Evolutionary conservation across 2,113 vertebrate species (phyloP).

Genomic region (Microcebus ravelobensis): DNA sequence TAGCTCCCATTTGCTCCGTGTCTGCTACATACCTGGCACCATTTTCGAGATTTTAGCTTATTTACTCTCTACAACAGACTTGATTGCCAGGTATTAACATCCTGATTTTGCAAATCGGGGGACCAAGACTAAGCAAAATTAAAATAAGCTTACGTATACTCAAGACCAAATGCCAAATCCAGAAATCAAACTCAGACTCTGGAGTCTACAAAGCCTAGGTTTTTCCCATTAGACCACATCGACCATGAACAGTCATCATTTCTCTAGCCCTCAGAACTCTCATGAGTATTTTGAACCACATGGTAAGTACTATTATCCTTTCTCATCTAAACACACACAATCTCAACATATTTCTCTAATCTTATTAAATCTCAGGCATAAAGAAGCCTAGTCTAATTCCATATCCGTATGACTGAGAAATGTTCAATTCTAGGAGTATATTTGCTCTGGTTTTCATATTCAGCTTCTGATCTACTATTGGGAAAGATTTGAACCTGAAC

Average conservation of each 20-base stretch:
- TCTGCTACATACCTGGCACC: background rate
- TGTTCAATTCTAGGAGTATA: background rate
- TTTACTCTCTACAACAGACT: background rate
- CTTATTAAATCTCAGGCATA: background rate
- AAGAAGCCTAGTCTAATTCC: background rate
- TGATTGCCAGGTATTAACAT: background rate
- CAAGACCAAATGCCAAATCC: conserved; percentile 14
- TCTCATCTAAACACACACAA: background rate
- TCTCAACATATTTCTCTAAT: background rate
- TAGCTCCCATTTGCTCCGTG: background rate
- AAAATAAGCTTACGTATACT: background rate
- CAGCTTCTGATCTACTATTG: background rate
- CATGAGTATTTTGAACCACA: background rate
- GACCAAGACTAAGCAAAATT: conserved; percentile 2
- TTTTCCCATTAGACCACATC: background rate
- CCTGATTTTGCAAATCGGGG: background rate
- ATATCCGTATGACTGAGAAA: background rate
- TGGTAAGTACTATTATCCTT: background rate
- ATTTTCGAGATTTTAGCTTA: background rate
- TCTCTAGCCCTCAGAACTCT: background rate
- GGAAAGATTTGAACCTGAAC: background rate
- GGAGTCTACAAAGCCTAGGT: background rate
- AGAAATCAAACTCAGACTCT: background rate
- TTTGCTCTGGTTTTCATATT: background rate
- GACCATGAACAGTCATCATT: background rate